Conservation (phyloP, 2,113 vertebrate species). For the Chamaetylas fuelleborni region DNA sequence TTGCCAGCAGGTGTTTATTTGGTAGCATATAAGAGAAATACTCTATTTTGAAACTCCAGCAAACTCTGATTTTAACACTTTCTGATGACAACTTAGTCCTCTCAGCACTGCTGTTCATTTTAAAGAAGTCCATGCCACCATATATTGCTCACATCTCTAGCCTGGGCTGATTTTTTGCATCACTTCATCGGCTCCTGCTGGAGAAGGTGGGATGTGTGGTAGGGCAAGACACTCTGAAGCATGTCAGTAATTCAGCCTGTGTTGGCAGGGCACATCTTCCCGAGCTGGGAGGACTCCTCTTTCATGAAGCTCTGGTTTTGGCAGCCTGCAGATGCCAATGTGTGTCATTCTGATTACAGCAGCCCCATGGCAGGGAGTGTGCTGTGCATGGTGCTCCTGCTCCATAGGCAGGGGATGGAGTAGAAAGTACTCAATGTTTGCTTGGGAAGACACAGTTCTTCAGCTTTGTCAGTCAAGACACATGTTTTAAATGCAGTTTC, state of each 20-base stretch:
- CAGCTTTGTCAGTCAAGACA: not conserved
- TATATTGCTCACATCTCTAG: not conserved
- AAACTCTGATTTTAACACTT: not conserved
- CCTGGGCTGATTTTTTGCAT: not conserved
- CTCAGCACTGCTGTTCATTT: not conserved
- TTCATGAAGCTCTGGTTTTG: not conserved
- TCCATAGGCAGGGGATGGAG: not conserved
- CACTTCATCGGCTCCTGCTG: not conserved
- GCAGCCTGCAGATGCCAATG: not conserved
- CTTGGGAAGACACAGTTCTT: not conserved
- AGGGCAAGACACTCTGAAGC: not conserved
- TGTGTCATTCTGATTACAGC: accelerated
- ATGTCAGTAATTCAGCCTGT: not conserved
- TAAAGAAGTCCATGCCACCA: not conserved
- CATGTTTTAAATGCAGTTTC: not conserved
- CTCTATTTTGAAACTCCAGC: not conserved
- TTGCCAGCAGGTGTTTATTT: not conserved
- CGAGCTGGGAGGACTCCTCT: not conserved
- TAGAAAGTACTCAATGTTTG: not conserved
- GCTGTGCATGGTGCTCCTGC: not conserved
- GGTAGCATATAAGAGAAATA: not conserved
- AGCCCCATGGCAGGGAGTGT: not conserved
- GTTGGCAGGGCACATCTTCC: not conserved
- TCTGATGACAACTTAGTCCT: not conserved
- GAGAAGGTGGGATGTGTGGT: not conserved